Conservation (phyloP, 2,888 invertebrate species). For the Sphaerophoria rueppellii region DNA sequence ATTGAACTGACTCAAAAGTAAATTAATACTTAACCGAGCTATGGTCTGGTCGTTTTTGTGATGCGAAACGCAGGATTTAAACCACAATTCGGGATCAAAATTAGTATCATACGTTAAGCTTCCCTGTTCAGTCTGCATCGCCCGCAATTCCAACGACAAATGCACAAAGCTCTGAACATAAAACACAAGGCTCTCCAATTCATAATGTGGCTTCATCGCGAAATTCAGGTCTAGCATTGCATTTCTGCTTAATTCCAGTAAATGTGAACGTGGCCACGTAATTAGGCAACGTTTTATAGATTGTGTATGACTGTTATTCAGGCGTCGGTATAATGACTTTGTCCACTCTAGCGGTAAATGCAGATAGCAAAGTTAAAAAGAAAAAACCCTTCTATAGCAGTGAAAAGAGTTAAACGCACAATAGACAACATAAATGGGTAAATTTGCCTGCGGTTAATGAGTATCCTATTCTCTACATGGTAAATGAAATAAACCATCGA, state of each 20-base stretch:
- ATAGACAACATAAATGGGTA: conserved; percentile 31
- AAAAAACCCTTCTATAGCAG: neutral
- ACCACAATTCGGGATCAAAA: conserved; percentile 61
- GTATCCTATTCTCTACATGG: neutral
- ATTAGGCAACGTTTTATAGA: conserved; percentile 54
- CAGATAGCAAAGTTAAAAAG: neutral
- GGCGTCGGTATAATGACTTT: conserved; percentile 16
- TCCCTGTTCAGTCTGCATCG: neutral
- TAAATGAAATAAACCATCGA: neutral
- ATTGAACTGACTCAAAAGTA: conserved; percentile 48
- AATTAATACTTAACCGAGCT: conserved; percentile 58
- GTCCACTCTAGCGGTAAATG: conserved; percentile 12
- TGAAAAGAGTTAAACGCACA: neutral
- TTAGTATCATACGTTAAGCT: conserved; percentile 44
- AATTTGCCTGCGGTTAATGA: conserved; percentile 41
- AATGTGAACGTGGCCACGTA: conserved; percentile 52
- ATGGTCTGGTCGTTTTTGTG: conserved; percentile 35
- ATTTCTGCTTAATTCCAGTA: conserved; percentile 49
- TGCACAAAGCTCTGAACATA: no score
- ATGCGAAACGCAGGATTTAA: conserved; percentile 31
- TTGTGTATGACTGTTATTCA: conserved; percentile 33
- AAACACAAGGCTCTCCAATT: neutral
- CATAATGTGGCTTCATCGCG: conserved; percentile 57
- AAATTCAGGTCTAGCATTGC: conserved; percentile 48
- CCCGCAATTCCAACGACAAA: neutral